Evolutionary conservation across 2,797 vertebrate genomes (phyloP), one percentile per base, ranked within the genome.

Genomic region (Danionella dracula): DNA sequence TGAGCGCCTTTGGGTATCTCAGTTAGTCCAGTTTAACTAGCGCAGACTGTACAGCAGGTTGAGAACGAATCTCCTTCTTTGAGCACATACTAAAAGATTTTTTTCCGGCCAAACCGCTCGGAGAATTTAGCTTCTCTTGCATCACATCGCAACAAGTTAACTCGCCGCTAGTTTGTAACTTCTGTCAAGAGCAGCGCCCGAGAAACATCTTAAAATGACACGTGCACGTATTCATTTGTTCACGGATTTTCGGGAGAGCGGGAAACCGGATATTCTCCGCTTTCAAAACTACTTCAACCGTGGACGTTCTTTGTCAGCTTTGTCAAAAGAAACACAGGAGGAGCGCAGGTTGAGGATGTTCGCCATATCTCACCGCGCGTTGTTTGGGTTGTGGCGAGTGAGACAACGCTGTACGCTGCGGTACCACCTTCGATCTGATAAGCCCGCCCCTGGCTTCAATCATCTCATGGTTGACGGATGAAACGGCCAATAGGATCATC

Each of bases 131-230:
- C 50, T 34, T 15, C 38, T 68, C 45, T 21, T 17, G 68, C 78
- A 75, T 64, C 76, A 71, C 61, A 67, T 82, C 70, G 85, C 87
- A 89, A 89, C 87, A 88, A 87, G 87, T 90, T 83, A 35, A 49
- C 31, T 41, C 50, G 7, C 38, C 40, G 38, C 31, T 19, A 15
- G 15, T n/a, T 11, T 8, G 5, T 15, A 66, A 66, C 44, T 66
- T 57, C 12, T 38, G 1, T 35, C 16, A 31, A 19, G 21, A 38
- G 31, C 41, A 4, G 19, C 11, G 51, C 12, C 40, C 21, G 32
- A 32, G 29, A 27, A 38, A 19, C 16, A 37, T 16, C 40, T 32
- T n/a, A 11, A 16, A 12, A 5, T 55, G 15, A 55, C 40, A 38
- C 32, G 50, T 55, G 50, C 62, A 37, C 13, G 37, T 35, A 35